Evolutionary conservation across 2,113 vertebrate species (phyloP).

Genomic region (Herpetotheres cachinnans): DNA sequence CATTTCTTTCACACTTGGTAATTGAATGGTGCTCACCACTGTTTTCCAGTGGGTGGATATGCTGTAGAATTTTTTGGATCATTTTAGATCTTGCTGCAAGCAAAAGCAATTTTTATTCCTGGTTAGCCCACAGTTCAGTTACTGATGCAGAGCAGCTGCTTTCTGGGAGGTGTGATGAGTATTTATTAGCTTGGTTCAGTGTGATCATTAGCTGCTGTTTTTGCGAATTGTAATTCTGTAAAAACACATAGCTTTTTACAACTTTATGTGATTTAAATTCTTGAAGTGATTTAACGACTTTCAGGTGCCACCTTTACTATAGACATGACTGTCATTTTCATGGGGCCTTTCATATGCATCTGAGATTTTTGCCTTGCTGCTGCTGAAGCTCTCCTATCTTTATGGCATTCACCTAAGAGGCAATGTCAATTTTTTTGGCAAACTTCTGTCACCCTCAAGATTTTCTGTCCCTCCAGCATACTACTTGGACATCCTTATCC

Average conservation of each 20-base stretch:
- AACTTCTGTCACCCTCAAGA: not conserved
- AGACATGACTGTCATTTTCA: not conserved
- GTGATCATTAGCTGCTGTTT: not conserved
- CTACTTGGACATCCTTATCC: not conserved
- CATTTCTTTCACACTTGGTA: not conserved
- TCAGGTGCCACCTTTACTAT: not conserved
- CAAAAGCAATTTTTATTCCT: not conserved
- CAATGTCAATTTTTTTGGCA: not conserved
- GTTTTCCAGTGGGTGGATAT: not conserved
- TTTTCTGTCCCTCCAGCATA: not conserved
- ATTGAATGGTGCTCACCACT: not conserved
- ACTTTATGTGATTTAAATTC: not conserved
- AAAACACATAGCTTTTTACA: not conserved
- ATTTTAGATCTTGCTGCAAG: not conserved
- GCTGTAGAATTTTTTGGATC: not conserved
- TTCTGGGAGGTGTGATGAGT: not conserved
- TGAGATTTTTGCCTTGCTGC: not conserved
- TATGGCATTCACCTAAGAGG: not conserved
- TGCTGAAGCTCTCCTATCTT: not conserved
- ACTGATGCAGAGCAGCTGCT: not conserved
- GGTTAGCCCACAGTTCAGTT: not conserved
- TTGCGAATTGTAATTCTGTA: not conserved
- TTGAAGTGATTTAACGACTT: not conserved
- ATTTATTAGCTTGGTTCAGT: not conserved
- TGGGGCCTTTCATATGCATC: not conserved